These are phyloP conservation scores for Condylura cristata DNA, from an alignment of 2,113 vertebrate genomes.

Conservation along the genomic window DNA sequence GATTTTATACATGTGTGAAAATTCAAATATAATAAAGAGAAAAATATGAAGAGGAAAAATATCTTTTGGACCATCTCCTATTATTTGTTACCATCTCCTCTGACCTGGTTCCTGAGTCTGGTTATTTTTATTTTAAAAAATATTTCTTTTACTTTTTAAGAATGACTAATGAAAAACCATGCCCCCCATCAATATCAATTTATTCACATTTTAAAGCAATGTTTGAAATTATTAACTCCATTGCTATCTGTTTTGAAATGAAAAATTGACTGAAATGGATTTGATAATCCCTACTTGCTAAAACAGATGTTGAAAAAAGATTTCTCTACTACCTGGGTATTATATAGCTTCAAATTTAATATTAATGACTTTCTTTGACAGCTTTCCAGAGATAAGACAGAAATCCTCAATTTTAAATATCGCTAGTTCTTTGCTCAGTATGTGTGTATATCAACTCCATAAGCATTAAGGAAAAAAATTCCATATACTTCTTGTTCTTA, in stretches of 20 bases:
- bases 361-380: conserved; percentile 4
- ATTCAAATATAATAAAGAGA: not conserved
- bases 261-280: conserved; percentile 42
- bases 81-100: not conserved
- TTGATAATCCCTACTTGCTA: conserved; percentile 33
- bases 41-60: not conserved
- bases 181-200: not conserved
- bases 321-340: not conserved
- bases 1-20: too few relatives aligned
- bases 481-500: not conserved
- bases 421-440: not conserved
- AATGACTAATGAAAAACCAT: not conserved
- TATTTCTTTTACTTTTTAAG: not conserved
- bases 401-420: not conserved
- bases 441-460: not conserved
- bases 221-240: not conserved
- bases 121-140: conserved; percentile 33
- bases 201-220: not conserved
- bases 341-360: conserved; percentile 11
- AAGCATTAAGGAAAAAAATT: not conserved
- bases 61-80: not conserved
- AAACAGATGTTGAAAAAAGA: conserved; percentile 27
- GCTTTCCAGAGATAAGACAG: not conserved
- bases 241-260: conserved; percentile 27
- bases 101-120: not conserved